A percentile compares a stretch with the other conserved stretches of the same genome.
Evolutionary conservation across 2,888 invertebrate genomes (phyloP).

Genomic region (Nephrotoma guestfalica): DNA sequence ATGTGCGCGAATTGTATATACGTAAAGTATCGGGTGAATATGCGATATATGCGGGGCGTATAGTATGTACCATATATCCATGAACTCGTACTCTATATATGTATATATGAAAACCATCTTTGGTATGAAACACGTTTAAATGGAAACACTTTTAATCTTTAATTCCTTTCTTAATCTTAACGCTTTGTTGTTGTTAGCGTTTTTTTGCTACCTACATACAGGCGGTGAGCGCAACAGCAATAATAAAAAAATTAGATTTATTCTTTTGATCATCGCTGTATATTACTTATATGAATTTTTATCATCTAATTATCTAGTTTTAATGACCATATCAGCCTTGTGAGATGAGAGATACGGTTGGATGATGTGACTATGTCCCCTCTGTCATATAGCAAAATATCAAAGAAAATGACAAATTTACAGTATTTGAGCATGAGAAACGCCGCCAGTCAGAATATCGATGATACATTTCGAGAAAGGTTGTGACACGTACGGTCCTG

Average conservation of each 20-base stretch:
- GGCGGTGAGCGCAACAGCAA: neutral
- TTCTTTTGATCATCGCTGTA: neutral
- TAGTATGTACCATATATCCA: neutral
- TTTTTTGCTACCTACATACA: neutral
- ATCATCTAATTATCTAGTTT: slow-evolving; percentile 4
- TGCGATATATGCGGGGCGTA: neutral
- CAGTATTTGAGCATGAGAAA: neutral
- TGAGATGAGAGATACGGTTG: neutral
- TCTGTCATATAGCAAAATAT: neutral
- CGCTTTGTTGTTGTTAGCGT: neutral
- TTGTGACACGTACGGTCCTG: too few species aligned
- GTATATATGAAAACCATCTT: neutral
- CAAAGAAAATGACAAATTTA: neutral
- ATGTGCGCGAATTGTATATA: too few species aligned
- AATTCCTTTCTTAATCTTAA: neutral
- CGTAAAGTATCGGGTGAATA: neutral
- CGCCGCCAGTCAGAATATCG: neutral
- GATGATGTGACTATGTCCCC: neutral
- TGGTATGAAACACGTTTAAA: neutral
- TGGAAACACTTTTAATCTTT: neutral
- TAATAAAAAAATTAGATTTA: neutral
- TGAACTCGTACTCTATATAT: neutral
- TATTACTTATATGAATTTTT: neutral
- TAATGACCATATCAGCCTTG: neutral
- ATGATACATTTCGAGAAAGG: too few species aligned